Evolutionary conservation across 2,888 invertebrate genomes (phyloP).

Genomic region (Metacarcinus magister): DNA sequence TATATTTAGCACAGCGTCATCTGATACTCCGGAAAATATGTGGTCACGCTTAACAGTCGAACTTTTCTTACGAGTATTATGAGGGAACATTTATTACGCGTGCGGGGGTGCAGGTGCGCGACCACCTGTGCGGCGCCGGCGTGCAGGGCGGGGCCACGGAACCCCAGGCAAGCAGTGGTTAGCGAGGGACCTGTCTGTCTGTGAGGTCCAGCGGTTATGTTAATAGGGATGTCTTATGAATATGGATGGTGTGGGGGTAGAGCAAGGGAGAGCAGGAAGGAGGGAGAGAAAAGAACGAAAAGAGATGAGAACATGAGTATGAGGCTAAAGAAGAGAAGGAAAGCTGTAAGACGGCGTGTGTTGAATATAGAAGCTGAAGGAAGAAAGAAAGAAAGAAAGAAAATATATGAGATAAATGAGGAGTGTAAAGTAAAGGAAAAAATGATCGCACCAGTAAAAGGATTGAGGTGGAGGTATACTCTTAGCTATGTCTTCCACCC

Average conservation of each 20-base stretch:
- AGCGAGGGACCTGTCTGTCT: conserved; percentile 27
- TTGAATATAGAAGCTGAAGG: neutral
- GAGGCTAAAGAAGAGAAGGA: neutral
- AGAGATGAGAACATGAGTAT: neutral
- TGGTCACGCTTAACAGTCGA: neutral
- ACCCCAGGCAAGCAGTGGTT: conserved; percentile 45
- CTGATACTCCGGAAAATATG: neutral
- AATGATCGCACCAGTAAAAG: neutral
- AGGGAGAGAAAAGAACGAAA: neutral
- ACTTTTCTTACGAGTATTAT: neutral
- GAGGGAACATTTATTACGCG: neutral
- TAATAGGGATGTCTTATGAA: conserved; percentile 36
- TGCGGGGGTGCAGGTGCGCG: neutral
- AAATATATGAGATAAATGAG: neutral
- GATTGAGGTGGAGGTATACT: neutral
- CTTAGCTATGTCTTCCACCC: neutral
- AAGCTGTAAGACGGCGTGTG: neutral
- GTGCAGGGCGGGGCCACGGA: conserved; percentile 36
- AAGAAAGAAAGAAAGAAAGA: neutral
- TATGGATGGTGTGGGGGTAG: neutral
- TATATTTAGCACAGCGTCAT: neutral
- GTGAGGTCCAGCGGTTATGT: conserved; percentile 44
- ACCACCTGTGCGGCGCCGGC: conserved; percentile 33
- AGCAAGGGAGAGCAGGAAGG: too few species aligned
- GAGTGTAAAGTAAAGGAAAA: neutral